Evolutionary conservation across 1,140 invertebrate genomes (phyloP).

Genomic region (Acromyrmex heyeri): DNA sequence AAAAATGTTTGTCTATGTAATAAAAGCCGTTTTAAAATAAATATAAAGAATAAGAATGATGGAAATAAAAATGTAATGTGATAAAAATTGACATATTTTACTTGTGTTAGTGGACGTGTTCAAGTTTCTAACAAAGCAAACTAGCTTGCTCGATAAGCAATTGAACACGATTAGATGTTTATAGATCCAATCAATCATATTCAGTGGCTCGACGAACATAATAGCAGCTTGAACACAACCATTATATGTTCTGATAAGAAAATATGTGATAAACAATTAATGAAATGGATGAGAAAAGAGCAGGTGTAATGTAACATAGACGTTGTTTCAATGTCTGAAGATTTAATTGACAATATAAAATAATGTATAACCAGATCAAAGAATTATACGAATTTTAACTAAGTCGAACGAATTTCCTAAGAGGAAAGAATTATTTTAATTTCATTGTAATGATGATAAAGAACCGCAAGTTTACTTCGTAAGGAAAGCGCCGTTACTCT

Average conservation of each 20-base stretch:
- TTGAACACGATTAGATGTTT: too few relatives aligned
- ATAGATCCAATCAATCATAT: too few relatives aligned
- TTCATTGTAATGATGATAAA: conserved; percentile 43
- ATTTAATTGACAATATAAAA: conserved; percentile 84
- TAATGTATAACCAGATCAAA: conserved; percentile 80
- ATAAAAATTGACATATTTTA: conserved; percentile 30
- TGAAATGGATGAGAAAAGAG: conserved; percentile 54
- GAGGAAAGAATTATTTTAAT: conserved; percentile 40
- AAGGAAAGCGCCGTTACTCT: conserved; percentile 58
- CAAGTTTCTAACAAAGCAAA: too few relatives aligned
- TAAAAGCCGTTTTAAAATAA: conserved; percentile 41
- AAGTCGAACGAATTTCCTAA: conserved; percentile 66
- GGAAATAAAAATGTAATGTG: conserved; percentile 56
- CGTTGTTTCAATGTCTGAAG: conserved; percentile 76
- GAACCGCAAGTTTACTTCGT: conserved; percentile 80
- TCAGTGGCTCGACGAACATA: too few relatives aligned
- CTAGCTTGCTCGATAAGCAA: too few relatives aligned
- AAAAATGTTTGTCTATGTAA: conserved; percentile 32
- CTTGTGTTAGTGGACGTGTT: background rate
- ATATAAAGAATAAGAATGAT: conserved; percentile 21
- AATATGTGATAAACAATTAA: conserved; percentile 6
- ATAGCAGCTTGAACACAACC: too few relatives aligned
- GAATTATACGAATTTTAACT: conserved; percentile 78
- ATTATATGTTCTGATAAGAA: background rate
- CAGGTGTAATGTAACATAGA: conserved; percentile 65